Evolutionary conservation across 2,113 vertebrate species (phyloP).

Genomic region (Promerops cafer): DNA sequence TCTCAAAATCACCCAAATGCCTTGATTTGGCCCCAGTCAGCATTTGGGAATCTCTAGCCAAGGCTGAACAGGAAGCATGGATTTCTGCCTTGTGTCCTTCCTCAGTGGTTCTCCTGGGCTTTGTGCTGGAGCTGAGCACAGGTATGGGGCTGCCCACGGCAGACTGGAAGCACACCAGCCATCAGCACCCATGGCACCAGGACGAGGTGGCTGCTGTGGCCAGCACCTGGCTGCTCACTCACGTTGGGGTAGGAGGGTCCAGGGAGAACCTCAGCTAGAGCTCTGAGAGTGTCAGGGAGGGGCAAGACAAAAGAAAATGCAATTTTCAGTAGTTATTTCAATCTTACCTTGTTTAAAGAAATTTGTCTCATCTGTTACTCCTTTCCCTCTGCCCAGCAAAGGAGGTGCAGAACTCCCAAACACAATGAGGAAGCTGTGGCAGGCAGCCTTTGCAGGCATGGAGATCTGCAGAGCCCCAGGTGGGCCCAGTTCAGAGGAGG

Average conservation of each 20-base stretch:
- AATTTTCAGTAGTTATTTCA: not conserved
- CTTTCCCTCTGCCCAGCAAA: not conserved
- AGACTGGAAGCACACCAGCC: not conserved
- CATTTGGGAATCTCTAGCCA: not conserved
- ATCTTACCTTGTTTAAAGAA: not conserved
- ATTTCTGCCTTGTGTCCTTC: not conserved
- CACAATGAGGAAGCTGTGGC: not conserved
- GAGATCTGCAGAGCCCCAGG: not conserved
- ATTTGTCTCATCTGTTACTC: not conserved
- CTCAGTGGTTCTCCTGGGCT: fast-evolving
- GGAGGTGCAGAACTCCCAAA: not conserved
- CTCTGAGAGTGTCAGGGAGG: not conserved
- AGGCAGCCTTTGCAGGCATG: not conserved
- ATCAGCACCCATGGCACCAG: not conserved
- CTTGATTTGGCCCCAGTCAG: not conserved
- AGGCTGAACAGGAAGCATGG: not conserved
- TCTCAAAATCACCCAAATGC: not conserved
- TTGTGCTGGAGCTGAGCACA: not conserved
- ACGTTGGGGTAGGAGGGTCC: fast-evolving
- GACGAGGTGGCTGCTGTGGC: fast-evolving
- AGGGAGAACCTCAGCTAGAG: not conserved
- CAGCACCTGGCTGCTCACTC: not conserved
- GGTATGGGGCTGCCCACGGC: not conserved
- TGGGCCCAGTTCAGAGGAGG: not conserved
- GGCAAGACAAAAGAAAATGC: not conserved